Conservation (phyloP, 1,140 invertebrate genomes). For the Drosophila subpulchrella region DNA sequence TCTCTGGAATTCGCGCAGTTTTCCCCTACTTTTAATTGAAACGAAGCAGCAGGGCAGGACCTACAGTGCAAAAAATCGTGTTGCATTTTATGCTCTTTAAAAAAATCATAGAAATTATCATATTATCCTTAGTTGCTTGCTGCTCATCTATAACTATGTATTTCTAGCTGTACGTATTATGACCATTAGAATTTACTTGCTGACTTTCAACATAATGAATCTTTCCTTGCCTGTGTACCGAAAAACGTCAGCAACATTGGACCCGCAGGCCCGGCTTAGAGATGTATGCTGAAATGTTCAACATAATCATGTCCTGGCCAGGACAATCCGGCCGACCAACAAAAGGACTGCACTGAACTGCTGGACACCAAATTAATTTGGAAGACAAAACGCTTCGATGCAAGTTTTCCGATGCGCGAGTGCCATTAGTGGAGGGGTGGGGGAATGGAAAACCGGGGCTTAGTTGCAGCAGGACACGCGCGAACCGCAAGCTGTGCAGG, state of each 20-base stretch:
- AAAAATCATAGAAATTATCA: background rate
- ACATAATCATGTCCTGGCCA: constrained; percentile 75
- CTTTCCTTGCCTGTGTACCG: constrained; percentile 3
- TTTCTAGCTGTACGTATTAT: no score
- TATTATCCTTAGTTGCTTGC: background rate
- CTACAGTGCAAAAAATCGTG: constrained; percentile 12
- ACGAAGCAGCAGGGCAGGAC: constrained; percentile 42
- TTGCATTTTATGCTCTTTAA: no score
- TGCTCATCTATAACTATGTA: background rate
- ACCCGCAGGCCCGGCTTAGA: constrained; percentile 18
- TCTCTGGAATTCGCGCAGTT: constrained; percentile 48
- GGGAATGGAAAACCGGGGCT: constrained; percentile 9
- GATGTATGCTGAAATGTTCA: constrained; percentile 63
- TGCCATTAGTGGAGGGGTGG: constrained; percentile 57
- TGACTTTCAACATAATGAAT: background rate
- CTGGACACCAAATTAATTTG: constrained; percentile 78
- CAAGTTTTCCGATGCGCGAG: constrained; percentile 65
- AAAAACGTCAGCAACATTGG: constrained; percentile 8
- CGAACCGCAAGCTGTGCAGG: constrained; percentile 57
- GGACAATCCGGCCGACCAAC: constrained; percentile 21
- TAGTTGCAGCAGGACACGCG: constrained; percentile 50
- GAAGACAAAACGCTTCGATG: constrained; percentile 72
- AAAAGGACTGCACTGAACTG: constrained; percentile 46
- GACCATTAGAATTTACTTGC: no score
- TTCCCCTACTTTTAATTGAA: constrained; percentile 67